Percentiles rank a stretch among this genome's conserved stretches.
These are phyloP conservation scores for Larimichthys polyactis DNA, from an alignment of 2,113 vertebrate species.

Conservation along the genomic window DNA sequence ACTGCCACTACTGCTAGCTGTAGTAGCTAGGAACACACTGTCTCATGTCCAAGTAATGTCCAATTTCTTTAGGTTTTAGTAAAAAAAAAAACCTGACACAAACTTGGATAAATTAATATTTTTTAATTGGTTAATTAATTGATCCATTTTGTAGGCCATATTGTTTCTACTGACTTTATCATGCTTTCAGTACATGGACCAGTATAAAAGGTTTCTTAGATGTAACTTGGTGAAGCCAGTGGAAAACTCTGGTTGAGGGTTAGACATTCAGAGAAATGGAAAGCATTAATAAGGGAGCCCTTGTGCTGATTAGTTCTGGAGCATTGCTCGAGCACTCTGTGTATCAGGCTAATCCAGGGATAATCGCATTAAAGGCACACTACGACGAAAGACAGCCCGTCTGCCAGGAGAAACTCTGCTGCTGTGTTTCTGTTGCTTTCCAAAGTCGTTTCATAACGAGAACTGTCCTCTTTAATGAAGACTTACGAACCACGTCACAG, in stretches of 20 bases:
- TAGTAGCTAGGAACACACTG: no score
- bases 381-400: conserved; percentile 9
- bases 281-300: conserved; percentile 13
- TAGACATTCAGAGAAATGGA: not conserved
- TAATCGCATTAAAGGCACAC: conserved; percentile 77
- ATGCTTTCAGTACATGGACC: not conserved
- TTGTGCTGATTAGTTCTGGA: conserved; percentile 19
- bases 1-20: no score
- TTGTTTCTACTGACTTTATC: not conserved
- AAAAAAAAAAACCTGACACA: no score
- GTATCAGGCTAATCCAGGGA: conserved; percentile 66
- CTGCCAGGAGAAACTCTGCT: conserved; percentile 22
- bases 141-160: no score
- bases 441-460: not conserved
- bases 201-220: not conserved
- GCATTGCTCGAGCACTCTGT: conserved; percentile 15
- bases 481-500: conserved; percentile 10
- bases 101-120: no score
- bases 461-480: conserved; percentile 20
- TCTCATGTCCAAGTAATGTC: no score
- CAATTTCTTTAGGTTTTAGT: no score
- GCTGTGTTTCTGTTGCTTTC: not conserved
- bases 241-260: not conserved
- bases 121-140: no score
- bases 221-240: not conserved